Evolutionary conservation across 2,888 invertebrate genomes (phyloP).

Genomic region (Cyrtodaria siliqua): DNA sequence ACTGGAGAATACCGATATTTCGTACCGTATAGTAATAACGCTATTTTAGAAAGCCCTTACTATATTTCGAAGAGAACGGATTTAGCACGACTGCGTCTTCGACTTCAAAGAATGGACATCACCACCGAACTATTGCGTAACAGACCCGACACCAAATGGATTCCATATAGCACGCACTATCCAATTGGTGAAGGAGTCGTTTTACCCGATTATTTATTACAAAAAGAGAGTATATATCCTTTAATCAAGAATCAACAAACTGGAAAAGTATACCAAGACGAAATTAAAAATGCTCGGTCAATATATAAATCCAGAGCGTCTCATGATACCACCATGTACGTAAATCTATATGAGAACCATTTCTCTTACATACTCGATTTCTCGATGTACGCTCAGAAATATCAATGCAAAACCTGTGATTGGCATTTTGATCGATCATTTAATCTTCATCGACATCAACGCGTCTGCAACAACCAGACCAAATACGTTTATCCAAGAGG

Average conservation of each 20-base stretch:
- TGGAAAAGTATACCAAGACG: conserved; percentile 28
- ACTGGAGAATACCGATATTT: too few relatives aligned
- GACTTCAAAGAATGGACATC: conserved; percentile 29
- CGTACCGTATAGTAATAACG: too few relatives aligned
- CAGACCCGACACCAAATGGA: conserved; percentile 55
- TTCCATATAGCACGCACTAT: conserved; percentile 30
- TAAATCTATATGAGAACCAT: conserved; percentile 32
- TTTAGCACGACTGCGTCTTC: too few relatives aligned
- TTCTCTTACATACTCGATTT: conserved; percentile 27
- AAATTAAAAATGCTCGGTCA: too few relatives aligned
- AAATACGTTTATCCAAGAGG: too few relatives aligned
- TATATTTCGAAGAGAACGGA: conserved; percentile 1
- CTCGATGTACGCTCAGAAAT: conserved; percentile 17
- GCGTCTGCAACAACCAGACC: conserved; percentile 17
- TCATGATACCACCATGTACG: too few relatives aligned
- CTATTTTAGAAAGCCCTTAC: not conserved
- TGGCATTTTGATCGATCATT: conserved; percentile 12
- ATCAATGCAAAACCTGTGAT: conserved; percentile 39
- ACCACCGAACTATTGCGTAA: conserved; percentile 31
- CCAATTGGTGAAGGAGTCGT: too few relatives aligned
- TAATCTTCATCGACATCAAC: conserved; percentile 26
- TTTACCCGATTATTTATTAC: conserved; percentile 33
- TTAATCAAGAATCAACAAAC: conserved; percentile 39
- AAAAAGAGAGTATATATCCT: conserved; percentile 29
- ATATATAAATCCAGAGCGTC: too few relatives aligned